A percentile compares a stretch with the other conserved stretches of the same genome.
These are phyloP conservation scores for Pristionchus maxplancki DNA, from an alignment of 2,888 invertebrate genomes.

Conservation along the genomic window DNA sequence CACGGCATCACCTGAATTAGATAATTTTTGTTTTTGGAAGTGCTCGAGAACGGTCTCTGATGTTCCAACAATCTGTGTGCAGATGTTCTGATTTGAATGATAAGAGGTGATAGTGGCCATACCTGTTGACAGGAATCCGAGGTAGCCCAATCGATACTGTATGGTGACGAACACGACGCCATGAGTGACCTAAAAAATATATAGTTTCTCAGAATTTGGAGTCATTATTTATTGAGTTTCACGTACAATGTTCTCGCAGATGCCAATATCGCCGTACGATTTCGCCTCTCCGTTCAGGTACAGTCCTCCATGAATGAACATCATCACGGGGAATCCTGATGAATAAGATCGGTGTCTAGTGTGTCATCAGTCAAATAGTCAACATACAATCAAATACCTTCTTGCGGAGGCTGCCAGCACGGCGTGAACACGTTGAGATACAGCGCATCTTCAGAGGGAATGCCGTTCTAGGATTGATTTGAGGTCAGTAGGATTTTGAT, in stretches of 20 bases:
- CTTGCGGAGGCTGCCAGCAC: slow-evolving; percentile 55
- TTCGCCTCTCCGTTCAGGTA: slow-evolving; percentile 59
- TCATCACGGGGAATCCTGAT: slow-evolving; percentile 54
- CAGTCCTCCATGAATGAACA: slow-evolving; percentile 62
- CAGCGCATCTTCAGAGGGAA: slow-evolving; percentile 60
- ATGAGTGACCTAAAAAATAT: slow-evolving; percentile 57
- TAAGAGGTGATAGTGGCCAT: no score
- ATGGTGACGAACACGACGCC: slow-evolving; percentile 64
- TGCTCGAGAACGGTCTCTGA: no score
- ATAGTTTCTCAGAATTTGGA: not conserved
- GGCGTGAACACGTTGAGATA: slow-evolving; percentile 65
- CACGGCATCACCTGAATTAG: slow-evolving; percentile 53
- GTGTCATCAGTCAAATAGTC: no score
- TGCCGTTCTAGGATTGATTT: slow-evolving; percentile 1
- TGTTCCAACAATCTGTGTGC: no score
- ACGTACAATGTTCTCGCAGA: slow-evolving; percentile 60
- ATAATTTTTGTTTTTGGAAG: no score
- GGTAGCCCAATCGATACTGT: slow-evolving; percentile 65
- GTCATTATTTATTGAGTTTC: not conserved
- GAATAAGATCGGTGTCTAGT: no score
- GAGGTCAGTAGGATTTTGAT: not conserved
- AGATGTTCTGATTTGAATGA: not conserved
- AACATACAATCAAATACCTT: no score
- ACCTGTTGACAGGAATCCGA: slow-evolving; percentile 65
- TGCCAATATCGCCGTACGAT: slow-evolving; percentile 62